Percentiles rank a stretch among this genome's conserved stretches.
Conservation (phyloP, 2,113 vertebrate genomes). For the Ceuthmochares aereus region DNA sequence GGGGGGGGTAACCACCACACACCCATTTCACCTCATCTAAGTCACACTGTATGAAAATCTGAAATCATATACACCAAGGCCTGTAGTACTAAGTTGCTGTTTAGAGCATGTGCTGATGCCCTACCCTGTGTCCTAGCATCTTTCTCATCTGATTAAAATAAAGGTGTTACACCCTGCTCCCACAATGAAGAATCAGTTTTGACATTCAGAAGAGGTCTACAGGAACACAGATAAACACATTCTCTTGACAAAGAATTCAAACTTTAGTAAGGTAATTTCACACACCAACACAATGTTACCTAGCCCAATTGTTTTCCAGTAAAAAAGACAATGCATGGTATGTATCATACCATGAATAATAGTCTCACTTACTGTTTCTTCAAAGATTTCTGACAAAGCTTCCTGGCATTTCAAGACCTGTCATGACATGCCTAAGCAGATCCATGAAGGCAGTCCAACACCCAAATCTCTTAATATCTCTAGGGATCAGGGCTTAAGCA, state of each 20-base stretch:
- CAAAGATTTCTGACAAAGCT: neutral
- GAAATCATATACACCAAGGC: neutral
- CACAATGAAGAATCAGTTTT: neutral
- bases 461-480: constrained; percentile 41
- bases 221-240: neutral
- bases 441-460: neutral
- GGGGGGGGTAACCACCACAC: neutral
- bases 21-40: neutral
- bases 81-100: neutral
- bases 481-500: constrained; percentile 20
- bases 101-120: neutral
- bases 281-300: neutral
- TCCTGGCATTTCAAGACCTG: constrained; percentile 32
- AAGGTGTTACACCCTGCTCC: neutral
- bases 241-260: neutral
- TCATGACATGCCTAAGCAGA: constrained; percentile 37
- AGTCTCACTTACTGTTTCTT: no score
- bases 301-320: neutral
- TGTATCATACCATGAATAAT: neutral
- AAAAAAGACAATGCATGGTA: neutral
- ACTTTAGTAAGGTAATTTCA: neutral
- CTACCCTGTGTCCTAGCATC: rapidly evolving
- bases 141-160: neutral
- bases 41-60: neutral
- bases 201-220: neutral